These are phyloP conservation scores for Leptodactylus fuscus DNA, from an alignment of 2,113 vertebrate species.

Conservation along the genomic window DNA sequence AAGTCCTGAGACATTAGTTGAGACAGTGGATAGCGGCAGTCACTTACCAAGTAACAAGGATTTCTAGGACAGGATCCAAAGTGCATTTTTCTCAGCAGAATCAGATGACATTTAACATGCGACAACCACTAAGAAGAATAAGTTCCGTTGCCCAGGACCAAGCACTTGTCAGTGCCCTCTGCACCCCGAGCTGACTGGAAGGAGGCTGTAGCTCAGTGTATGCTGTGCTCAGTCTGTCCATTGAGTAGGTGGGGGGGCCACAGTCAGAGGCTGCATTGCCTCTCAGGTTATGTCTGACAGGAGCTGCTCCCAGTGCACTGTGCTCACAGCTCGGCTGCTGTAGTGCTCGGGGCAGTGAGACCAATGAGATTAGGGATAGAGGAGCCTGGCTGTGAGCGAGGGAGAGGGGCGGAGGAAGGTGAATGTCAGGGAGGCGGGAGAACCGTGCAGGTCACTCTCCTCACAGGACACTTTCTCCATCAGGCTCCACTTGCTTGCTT, in stretches of 20 bases:
- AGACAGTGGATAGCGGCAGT: conserved; percentile 45
- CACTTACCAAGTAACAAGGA: conserved; percentile 72
- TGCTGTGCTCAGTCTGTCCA: conserved; percentile 13
- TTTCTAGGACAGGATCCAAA: conserved; percentile 68
- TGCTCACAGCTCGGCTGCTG: neutral
- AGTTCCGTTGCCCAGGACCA: neutral
- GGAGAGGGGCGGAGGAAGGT: conserved; percentile 34
- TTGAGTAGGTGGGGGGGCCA: neutral
- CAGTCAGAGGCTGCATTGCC: neutral
- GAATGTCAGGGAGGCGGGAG: conserved; percentile 21
- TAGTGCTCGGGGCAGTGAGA: conserved; percentile 15
- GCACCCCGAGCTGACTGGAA: neutral
- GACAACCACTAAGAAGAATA: neutral
- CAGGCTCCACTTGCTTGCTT: neutral
- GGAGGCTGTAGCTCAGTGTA: neutral
- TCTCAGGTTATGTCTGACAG: conserved; percentile 3
- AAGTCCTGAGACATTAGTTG: too few species aligned
- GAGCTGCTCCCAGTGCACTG: neutral
- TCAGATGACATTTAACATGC: conserved; percentile 3
- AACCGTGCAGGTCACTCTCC: conserved; percentile 4
- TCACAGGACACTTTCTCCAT: neutral
- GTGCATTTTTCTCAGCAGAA: conserved; percentile 56
- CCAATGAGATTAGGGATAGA: conserved; percentile 51
- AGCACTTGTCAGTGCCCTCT: conserved; percentile 13
- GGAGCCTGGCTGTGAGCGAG: neutral